These are phyloP conservation scores for Urophycis tenuis DNA, from an alignment of 2,797 vertebrate genomes.

Conservation along the genomic window DNA sequence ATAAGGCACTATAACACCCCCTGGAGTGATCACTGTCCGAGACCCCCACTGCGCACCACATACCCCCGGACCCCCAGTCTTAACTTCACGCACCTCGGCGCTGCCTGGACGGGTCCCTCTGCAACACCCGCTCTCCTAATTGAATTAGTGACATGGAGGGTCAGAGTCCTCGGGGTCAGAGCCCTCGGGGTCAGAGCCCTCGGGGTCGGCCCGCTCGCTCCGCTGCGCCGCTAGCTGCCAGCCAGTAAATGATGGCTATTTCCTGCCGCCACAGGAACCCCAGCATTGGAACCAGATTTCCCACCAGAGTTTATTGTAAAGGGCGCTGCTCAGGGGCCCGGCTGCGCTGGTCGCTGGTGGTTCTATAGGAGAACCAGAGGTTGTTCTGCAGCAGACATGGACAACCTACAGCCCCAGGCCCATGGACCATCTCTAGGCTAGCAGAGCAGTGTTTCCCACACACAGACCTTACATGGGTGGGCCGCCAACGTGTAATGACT, in stretches of 20 bases:
- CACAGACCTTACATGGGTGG: too few species aligned
- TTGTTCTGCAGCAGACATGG: too few species aligned
- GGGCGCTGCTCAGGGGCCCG: constrained; percentile 26
- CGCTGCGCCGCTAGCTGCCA: constrained; percentile 70
- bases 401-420: too few species aligned
- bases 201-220: constrained; percentile 48
- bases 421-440: too few species aligned
- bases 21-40: background rate
- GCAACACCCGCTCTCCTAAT: constrained; percentile 40
- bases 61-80: constrained; percentile 1
- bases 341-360: background rate
- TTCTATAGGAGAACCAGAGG: too few species aligned
- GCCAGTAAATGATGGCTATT: constrained; percentile 71
- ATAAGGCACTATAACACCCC: background rate
- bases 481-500: too few species aligned
- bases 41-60: background rate
- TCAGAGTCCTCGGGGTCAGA: constrained; percentile 34
- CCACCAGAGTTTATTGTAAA: constrained; percentile 21
- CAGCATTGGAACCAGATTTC: constrained; percentile 82
- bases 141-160: constrained; percentile 49
- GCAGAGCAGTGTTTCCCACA: too few species aligned
- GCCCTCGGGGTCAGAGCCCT: constrained; percentile 33
- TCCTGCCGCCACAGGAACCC: constrained; percentile 78
- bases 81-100: constrained; percentile 33
- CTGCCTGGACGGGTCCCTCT: constrained; percentile 6